A percentile compares a stretch with the other conserved stretches of the same genome.
Evolutionary conservation across 1,140 invertebrate genomes (phyloP).

Genomic region (Adoxophyes honmai): DNA sequence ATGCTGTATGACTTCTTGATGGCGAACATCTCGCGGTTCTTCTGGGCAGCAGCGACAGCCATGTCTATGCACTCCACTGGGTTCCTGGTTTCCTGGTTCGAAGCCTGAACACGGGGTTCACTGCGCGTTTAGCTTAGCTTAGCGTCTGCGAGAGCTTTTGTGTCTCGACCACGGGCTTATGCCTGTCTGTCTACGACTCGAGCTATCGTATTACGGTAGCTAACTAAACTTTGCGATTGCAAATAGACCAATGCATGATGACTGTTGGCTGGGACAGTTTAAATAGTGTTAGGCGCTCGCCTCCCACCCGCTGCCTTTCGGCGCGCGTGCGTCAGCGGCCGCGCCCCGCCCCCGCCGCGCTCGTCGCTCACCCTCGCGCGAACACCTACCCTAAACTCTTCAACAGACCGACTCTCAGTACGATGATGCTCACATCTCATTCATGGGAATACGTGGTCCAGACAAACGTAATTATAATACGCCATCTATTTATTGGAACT

Average conservation of each 20-base stretch:
- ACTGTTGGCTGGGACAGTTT: conserved; percentile 72
- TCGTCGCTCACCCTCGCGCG: conserved; percentile 25
- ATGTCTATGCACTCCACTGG: conserved; percentile 76
- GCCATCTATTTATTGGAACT: no score
- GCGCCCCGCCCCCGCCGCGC: conserved; percentile 30
- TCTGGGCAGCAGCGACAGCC: conserved; percentile 92
- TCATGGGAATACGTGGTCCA: no score
- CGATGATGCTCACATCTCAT: no score
- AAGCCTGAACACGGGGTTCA: conserved; percentile 70
- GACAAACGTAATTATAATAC: no score
- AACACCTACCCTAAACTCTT: conserved; percentile 4
- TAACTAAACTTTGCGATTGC: conserved; percentile 75
- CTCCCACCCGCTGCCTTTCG: conserved; percentile 63
- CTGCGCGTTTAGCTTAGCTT: conserved; percentile 75
- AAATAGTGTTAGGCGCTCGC: conserved; percentile 72
- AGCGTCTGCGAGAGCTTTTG: conserved; percentile 70
- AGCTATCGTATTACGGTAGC: conserved; percentile 73
- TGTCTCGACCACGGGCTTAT: conserved; percentile 74
- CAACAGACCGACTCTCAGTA: no score
- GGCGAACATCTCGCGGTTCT: conserved; percentile 95
- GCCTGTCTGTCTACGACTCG: conserved; percentile 75
- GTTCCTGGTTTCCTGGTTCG: conserved; percentile 20
- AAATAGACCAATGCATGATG: conserved; percentile 77
- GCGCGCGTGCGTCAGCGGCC: conserved; percentile 64
- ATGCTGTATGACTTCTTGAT: conserved; percentile 98